Conservation (phyloP, 2,888 invertebrate genomes). For the Eupeodes latifasciatus region DNA sequence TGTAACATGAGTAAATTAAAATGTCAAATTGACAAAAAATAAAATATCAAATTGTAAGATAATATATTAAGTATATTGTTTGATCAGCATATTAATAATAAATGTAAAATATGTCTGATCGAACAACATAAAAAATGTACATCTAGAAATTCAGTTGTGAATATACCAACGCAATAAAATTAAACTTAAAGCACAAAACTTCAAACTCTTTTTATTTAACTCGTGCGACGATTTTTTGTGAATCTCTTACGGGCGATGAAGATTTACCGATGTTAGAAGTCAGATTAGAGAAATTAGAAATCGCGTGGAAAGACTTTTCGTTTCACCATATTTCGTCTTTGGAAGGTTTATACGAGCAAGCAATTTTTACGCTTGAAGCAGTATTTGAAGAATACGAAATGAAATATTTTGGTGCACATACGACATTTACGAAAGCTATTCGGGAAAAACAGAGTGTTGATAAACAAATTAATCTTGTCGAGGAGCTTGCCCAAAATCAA, state of each 20-base stretch:
- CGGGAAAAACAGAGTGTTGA: not conserved
- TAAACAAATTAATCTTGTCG: not conserved
- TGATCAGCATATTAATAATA: no score
- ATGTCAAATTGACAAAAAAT: no score
- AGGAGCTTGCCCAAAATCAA: not conserved
- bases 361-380: not conserved
- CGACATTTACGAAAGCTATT: not conserved
- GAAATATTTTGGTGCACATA: not conserved
- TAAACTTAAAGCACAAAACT: no score
- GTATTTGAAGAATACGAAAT: not conserved
- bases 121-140: no score
- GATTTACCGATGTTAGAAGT: not conserved
- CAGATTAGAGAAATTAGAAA: slow-evolving; percentile 3
- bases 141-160: no score
- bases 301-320: not conserved
- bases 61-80: no score
- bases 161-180: no score
- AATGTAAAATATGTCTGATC: no score
- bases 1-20: no score
- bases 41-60: no score
- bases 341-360: not conserved
- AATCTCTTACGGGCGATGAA: not conserved
- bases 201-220: no score
- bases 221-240: not conserved
- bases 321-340: slow-evolving; percentile 6